Base-by-base conservation (phyloP, 1,140 invertebrate genomes). In the Euura saliciscinereae region DNA sequence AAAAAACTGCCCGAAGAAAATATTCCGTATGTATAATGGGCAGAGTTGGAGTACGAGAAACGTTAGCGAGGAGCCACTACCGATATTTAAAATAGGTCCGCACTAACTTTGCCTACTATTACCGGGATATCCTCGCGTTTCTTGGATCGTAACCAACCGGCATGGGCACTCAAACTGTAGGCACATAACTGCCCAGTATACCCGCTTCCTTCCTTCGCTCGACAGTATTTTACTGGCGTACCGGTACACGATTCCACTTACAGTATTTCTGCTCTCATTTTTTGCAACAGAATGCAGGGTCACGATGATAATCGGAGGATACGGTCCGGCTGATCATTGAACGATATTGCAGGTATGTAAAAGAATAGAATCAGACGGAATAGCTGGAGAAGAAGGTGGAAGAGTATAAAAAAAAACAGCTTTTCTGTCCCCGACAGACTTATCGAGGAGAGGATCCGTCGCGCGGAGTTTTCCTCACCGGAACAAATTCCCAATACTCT, bases 51-150 rank as follows among this genome's bases (percentile, higher is more conserved):
- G 28, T 28, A 28, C 28, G 28, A 28, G 28, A 28, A 28, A 28
- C 28, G 28, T 28, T 28, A 28, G 28, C 28, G 28, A 28, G 28
- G 28, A 28, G 28, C 28, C 28, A 28, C 28, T 28, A 28, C 28
- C 66, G 8, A 67, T 67, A 67, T 67, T 67, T 67, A 67, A 59
- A 67, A 67, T 67, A 67, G 66, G 8, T 67, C 66, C 28, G 42
- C 13, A 11, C 8, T 67, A 67, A 67, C 66, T 67, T 59, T 59
- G 51, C 8, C 28, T 10, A 28, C 66, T 42, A 67, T 67, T 28
- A 67, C 4, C 28, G 8, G 8, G 66, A 67, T 67, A 42, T 42
- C 28, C 28, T 1, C 28, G 42, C 43, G 66, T 67, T 67, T 59
- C 51, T 59, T 11, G 66, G 11, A 44, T 67, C 66, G 66, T 67